Evolutionary conservation across 2,113 vertebrate genomes (phyloP), one percentile per base, ranked within the genome.

Genomic region (Channa maculata): DNA sequence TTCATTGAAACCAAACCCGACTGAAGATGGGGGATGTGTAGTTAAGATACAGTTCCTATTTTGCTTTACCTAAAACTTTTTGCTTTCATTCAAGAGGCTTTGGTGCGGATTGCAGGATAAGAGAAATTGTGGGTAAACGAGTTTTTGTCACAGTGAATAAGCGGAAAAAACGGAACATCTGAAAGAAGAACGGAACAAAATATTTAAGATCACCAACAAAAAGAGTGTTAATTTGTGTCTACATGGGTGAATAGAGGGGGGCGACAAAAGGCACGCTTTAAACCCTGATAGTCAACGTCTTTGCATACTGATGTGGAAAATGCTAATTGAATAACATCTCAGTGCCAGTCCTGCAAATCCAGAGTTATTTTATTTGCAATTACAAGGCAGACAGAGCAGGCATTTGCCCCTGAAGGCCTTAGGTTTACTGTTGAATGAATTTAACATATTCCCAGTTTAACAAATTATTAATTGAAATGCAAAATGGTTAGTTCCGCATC

Each of bases 1-100:
- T 75, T 69, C 69, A 49, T 24, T 73, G 72, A 85, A 86, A 88
- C 82, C 67, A 54, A 24, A 24, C 5, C 1, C 55, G 55, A 65
- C 54, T 53, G 13, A 6, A 48, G 1, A 14, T 33, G 15, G 58
- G 48, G 59, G 5, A 44, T 67, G n/a, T 2, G 6, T 41, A 8
- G 15, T 53, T 49, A 37, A 11, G 9, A 13, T 7, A 36, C 41
- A 36, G 39, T 14, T 24, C 12, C 46, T 4, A 8, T 41, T 46
- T 24, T 63, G n/a, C 61, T 14, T 58, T 2, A 37, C 15, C 34
- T 44, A 6, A 12, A 33, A 43, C 36, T 1, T 62, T 59, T 37
- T 3, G 33, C 2, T 53, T 61, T 2, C 24, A 24, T 24, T 24
- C 24, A 24, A 24, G 1, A 24, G 24, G 24, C 24, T 24, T 24